A percentile compares a stretch with the other conserved stretches of the same genome.
These are phyloP conservation scores for Camponotus pennsylvanicus DNA, from an alignment of 1,140 invertebrate genomes.

Conservation along the genomic window DNA sequence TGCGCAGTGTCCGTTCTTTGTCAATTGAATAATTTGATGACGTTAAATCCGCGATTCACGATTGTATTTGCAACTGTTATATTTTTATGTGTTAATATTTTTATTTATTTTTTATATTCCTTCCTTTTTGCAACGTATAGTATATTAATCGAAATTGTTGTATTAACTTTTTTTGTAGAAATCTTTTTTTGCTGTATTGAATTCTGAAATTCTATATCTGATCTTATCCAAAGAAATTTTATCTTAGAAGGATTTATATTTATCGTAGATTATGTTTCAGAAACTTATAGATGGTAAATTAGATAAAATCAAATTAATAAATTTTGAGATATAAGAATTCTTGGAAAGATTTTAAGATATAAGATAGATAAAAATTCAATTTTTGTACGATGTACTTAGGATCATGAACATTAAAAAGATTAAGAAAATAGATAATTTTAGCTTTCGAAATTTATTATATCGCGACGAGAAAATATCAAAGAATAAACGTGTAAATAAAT, in stretches of 20 bases:
- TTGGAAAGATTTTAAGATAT: too few species aligned
- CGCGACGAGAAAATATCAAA: background rate
- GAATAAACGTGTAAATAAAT: background rate
- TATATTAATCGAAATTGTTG: background rate
- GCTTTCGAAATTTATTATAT: background rate
- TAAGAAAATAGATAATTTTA: background rate
- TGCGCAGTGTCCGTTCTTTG: background rate
- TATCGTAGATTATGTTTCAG: background rate
- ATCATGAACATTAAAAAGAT: background rate
- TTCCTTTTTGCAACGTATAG: background rate
- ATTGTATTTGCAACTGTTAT: background rate
- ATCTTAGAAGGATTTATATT: background rate
- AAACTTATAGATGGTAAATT: background rate
- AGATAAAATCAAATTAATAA: too few species aligned
- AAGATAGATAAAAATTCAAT: background rate
- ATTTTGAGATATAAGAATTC: background rate
- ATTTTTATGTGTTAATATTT: slow-evolving; percentile 15
- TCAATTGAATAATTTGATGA: background rate
- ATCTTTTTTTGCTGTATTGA: background rate
- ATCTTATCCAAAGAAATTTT: background rate
- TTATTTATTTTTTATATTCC: background rate
- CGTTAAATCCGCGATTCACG: background rate
- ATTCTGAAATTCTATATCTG: background rate
- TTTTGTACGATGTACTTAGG: background rate
- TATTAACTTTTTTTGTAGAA: background rate